phyloP scores from a whole-genome alignment of 1,140 invertebrate genomes.

The Olivierus martensii region DNA sequence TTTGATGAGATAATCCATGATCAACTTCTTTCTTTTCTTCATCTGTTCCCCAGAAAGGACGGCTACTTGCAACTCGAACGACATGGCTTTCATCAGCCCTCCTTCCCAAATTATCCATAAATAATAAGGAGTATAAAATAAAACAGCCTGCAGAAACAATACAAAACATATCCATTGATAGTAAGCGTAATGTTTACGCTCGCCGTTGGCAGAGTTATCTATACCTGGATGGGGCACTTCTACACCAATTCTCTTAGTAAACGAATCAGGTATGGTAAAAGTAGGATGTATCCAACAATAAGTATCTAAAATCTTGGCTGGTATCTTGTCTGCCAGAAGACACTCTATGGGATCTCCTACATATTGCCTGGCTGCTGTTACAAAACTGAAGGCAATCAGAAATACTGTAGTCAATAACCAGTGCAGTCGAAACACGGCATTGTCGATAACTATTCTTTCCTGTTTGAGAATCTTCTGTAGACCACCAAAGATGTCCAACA shows the following conservation, averaged over 20 bases:
- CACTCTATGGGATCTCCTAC: constrained; percentile 77
- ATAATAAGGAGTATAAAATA: constrained; percentile 90
- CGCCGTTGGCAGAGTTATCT: constrained; percentile 31
- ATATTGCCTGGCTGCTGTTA: constrained; percentile 84
- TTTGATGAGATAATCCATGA: constrained; percentile 86
- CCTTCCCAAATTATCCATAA: constrained; percentile 95
- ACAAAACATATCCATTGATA: constrained; percentile 95
- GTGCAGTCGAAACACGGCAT: constrained; percentile 75
- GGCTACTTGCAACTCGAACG: constrained; percentile 87
- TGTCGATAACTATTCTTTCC: constrained; percentile 68
- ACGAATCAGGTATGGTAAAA: constrained; percentile 66
- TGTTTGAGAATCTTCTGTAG: constrained; percentile 66
- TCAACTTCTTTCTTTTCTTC: constrained; percentile 87
- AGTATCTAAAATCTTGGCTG: constrained; percentile 9
- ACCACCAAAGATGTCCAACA: constrained; percentile 70
- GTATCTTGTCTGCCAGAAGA: constrained; percentile 23
- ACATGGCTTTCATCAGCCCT: constrained; percentile 84
- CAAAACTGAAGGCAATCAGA: constrained; percentile 66
- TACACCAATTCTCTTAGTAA: constrained; percentile 14
- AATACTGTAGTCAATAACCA: constrained; percentile 80
- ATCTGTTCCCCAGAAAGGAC: constrained; percentile 88
- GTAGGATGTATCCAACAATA: constrained; percentile 60
- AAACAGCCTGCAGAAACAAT: constrained; percentile 35
- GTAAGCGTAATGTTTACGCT: constrained; percentile 76
- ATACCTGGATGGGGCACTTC: constrained; percentile 57